A percentile compares a stretch with the other conserved stretches of the same genome.
Conservation (phyloP, 2,888 invertebrate genomes). For the Embidobia sp. region DNA sequence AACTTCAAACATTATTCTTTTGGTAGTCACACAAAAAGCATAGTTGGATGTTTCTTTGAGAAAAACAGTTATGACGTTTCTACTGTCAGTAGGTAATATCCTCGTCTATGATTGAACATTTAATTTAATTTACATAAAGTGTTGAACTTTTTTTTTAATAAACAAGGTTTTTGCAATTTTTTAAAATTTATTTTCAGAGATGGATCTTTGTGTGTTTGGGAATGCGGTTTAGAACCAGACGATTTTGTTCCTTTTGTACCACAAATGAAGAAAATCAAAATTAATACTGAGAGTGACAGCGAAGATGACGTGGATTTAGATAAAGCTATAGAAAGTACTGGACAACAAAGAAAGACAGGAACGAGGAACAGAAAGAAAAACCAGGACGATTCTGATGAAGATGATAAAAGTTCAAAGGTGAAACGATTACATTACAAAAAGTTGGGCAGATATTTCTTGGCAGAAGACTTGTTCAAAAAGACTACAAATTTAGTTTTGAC, state of each 20-base stretch:
- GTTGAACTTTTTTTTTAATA: neutral
- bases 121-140: neutral
- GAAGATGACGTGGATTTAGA: constrained; percentile 88
- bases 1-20: constrained; percentile 91
- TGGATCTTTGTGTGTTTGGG: constrained; percentile 93
- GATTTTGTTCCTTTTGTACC: constrained; percentile 85
- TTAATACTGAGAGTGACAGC: constrained; percentile 72
- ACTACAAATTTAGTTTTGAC: constrained; percentile 87
- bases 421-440: constrained; percentile 85
- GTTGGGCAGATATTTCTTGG: constrained; percentile 88
- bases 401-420: constrained; percentile 73
- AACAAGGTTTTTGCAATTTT: too few species aligned
- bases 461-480: constrained; percentile 86
- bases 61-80: constrained; percentile 91
- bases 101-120: neutral
- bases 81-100: constrained; percentile 85
- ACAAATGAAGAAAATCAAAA: constrained; percentile 81
- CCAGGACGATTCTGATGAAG: too few species aligned
- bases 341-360: constrained; percentile 10
- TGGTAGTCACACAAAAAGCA: constrained; percentile 91
- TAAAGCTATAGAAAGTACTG: constrained; percentile 75
- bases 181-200: constrained; percentile 83
- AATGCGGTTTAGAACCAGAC: constrained; percentile 88
- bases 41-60: constrained; percentile 95
- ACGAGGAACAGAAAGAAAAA: constrained; percentile 54